Evolutionary conservation across 2,113 vertebrate species (phyloP).

Genomic region (Orcinus orca): DNA sequence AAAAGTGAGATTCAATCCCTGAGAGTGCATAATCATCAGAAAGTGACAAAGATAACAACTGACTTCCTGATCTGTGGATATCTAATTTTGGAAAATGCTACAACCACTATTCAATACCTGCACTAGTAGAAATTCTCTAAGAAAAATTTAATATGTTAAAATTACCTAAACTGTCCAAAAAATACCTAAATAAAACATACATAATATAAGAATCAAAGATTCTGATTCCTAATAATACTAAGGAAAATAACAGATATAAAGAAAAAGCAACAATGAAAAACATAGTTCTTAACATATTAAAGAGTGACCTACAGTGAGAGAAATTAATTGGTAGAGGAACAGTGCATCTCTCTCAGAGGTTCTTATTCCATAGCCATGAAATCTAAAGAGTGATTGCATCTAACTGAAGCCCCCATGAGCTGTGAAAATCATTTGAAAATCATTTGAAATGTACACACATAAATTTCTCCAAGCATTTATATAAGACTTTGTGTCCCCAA

Average conservation of each 20-base stretch:
- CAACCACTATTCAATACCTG: background rate
- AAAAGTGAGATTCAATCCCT: conserved; percentile 6
- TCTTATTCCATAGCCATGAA: conserved; percentile 54
- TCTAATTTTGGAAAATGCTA: background rate
- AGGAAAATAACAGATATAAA: background rate
- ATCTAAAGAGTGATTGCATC: conserved; percentile 50
- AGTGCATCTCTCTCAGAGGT: conserved; percentile 25
- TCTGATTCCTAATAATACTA: conserved; percentile 8
- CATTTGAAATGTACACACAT: conserved; percentile 54
- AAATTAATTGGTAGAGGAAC: conserved; percentile 62
- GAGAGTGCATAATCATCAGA: background rate
- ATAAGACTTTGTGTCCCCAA: conserved; percentile 7
- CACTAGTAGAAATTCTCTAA: conserved; percentile 45
- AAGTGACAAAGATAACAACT: background rate
- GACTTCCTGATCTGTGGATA: background rate
- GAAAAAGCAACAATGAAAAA: background rate
- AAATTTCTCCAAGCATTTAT: conserved; percentile 45
- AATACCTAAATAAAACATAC: background rate
- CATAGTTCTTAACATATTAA: background rate
- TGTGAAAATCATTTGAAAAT: conserved; percentile 69
- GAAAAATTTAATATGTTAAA: background rate
- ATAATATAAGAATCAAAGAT: background rate
- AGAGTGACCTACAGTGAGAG: conserved; percentile 23
- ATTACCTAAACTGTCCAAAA: conserved; percentile 28
- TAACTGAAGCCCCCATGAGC: background rate